Base-by-base conservation (phyloP, 2,113 vertebrate genomes). In the Thamnaconus septentrionalis region DNA sequence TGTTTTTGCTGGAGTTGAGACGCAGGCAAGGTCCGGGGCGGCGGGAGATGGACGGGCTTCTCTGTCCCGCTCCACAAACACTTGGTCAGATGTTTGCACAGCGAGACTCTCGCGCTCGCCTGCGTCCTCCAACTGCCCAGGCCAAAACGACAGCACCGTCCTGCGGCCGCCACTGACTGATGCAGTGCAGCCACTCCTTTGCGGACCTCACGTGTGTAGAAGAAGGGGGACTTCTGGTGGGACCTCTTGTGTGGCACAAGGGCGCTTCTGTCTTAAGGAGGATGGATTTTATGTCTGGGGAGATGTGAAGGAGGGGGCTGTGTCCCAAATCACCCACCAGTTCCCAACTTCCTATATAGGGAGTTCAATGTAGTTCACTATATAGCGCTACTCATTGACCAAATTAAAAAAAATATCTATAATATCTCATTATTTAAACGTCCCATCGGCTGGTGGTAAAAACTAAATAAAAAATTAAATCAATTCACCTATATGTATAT, bases 221-320 rank as follows among this genome's bases (percentile, higher is more conserved):
- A 93, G 90, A 93, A 93, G 92, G 92, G 92, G 92, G 91, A 92
- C 85, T 82, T 88, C 84, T 78, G 58, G 79, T 31, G 85, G 84
- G 88, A 91, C 91, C 91, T 92, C 91, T 93, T 93, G 91, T 84
- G 73, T 67, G 66, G 72, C 81, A 91, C 92, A 92, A 93, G 92
- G 92, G 92, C 91, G 66, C 90, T 65, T 90, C 71, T 89, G 76
- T 85, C 91, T 92, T 93, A 79, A 79, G 73, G 77, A 70, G 41
- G 61, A 67, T 88, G 86, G 84, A 73, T 66, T 81, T 82, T 64
- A 40, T 31, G 57, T 69, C 79, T 66, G 43, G 49, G 58, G 65
- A n/a, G 49, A 4, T 10, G 7, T 48, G 65, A 48, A 62, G 73
- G 71, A 11, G 44, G 3, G 56, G 50, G 69, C 18, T 31, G 18